Conservation (phyloP, 2,113 vertebrate species). For the Albula glossodonta region DNA sequence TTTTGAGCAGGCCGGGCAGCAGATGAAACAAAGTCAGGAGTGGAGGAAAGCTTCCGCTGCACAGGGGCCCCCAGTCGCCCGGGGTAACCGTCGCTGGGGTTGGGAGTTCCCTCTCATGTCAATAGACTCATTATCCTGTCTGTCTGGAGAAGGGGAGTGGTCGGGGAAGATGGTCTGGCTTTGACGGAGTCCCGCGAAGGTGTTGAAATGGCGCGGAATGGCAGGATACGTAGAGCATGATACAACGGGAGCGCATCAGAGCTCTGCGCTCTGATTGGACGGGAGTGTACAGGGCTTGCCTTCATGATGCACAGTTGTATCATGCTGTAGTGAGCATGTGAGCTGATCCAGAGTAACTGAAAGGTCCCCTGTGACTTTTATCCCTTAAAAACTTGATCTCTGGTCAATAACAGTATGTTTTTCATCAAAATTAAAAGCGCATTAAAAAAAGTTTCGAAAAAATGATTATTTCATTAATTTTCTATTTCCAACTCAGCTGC, state of each 20-base stretch:
- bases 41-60: too few species aligned
- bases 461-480: too few species aligned
- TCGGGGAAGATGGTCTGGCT: constrained; percentile 82
- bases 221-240: constrained; percentile 40
- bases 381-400: too few species aligned
- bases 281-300: not conserved
- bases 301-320: constrained; percentile 43
- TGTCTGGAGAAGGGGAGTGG: constrained; percentile 81
- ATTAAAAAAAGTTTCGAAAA: too few species aligned
- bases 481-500: too few species aligned
- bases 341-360: too few species aligned
- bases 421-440: too few species aligned
- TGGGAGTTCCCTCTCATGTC: constrained; percentile 86
- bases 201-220: constrained; percentile 69
- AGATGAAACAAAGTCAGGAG: constrained; percentile 72
- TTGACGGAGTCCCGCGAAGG: constrained; percentile 71
- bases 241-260: constrained; percentile 31
- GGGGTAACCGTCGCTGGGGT: constrained; percentile 81
- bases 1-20: constrained; percentile 84
- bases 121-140: constrained; percentile 96
- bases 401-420: too few species aligned
- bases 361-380: too few species aligned
- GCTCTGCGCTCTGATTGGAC: not conserved
- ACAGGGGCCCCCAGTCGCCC: too few species aligned
- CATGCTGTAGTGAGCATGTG: too few species aligned